Conservation (phyloP, 2,888 invertebrate genomes). For the Cylindroiulus punctatus region DNA sequence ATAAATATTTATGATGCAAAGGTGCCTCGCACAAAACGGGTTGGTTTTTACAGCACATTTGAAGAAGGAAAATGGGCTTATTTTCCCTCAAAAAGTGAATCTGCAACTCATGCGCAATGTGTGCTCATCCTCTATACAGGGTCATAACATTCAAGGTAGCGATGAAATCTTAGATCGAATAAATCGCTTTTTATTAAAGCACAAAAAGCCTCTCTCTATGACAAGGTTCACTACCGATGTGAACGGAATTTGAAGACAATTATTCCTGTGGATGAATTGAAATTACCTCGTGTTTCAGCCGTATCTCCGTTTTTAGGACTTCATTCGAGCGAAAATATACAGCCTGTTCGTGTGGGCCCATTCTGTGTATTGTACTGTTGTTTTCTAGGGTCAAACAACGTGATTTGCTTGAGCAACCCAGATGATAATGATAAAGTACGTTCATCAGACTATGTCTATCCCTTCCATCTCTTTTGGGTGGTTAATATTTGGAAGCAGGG, state of each 20-base stretch:
- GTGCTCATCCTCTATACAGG: too few species aligned
- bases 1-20: slow-evolving; percentile 31
- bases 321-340: slow-evolving; percentile 31
- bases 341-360: neutral
- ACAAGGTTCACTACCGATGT: slow-evolving; percentile 20
- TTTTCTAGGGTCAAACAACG: neutral
- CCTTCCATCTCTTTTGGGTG: neutral
- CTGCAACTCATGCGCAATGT: neutral
- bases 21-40: neutral
- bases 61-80: neutral
- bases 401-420: neutral
- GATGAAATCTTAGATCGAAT: neutral
- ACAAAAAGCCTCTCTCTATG: neutral
- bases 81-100: neutral
- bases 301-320: neutral
- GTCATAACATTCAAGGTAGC: neutral
- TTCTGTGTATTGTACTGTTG: neutral
- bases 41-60: neutral
- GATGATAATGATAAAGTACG: neutral
- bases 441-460: neutral
- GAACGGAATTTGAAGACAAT: neutral
- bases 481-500: neutral
- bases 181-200: neutral
- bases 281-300: slow-evolving; percentile 23
- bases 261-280: slow-evolving; percentile 4